phyloP scores from a whole-genome alignment of 2,113 vertebrate species.

The Rhea americana region DNA sequence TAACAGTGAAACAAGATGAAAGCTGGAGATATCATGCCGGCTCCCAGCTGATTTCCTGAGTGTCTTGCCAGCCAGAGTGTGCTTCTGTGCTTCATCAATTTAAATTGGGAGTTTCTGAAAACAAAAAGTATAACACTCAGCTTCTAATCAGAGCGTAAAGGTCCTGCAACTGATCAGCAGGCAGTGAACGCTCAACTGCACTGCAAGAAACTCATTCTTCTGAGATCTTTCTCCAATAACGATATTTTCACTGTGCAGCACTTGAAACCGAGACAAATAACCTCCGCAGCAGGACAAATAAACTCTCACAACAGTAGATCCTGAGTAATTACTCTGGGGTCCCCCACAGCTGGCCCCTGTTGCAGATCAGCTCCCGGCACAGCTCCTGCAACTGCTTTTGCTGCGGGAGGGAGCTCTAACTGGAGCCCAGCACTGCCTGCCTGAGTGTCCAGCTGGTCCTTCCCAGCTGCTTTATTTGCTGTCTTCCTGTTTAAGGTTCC shows the following conservation, averaged over 20 bases:
- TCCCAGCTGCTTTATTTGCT: background rate
- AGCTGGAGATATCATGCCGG: background rate
- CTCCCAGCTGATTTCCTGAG: constrained; percentile 40
- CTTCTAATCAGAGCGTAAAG: constrained; percentile 32
- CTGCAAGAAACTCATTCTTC: constrained; percentile 12
- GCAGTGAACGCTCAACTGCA: background rate
- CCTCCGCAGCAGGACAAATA: background rate
- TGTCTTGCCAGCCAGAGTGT: background rate
- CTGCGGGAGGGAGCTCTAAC: accelerated
- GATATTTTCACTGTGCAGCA: constrained; percentile 16
- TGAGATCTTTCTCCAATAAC: background rate
- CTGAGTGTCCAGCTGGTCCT: background rate
- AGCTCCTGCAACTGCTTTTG: background rate
- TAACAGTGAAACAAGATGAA: constrained; percentile 41
- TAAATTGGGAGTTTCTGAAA: constrained; percentile 60
- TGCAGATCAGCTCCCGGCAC: background rate
- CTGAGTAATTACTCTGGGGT: background rate
- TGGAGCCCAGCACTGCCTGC: accelerated
- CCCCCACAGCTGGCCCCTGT: background rate
- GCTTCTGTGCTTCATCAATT: constrained; percentile 35
- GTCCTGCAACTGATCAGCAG: background rate
- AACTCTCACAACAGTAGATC: background rate
- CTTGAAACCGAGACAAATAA: constrained; percentile 27
- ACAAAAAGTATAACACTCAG: constrained; percentile 24
- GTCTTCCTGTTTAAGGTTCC: background rate